Percentiles rank a stretch among this genome's conserved stretches.
Evolutionary conservation across 2,113 vertebrate genomes (phyloP).

Genomic region (Leucopsar rothschildi): DNA sequence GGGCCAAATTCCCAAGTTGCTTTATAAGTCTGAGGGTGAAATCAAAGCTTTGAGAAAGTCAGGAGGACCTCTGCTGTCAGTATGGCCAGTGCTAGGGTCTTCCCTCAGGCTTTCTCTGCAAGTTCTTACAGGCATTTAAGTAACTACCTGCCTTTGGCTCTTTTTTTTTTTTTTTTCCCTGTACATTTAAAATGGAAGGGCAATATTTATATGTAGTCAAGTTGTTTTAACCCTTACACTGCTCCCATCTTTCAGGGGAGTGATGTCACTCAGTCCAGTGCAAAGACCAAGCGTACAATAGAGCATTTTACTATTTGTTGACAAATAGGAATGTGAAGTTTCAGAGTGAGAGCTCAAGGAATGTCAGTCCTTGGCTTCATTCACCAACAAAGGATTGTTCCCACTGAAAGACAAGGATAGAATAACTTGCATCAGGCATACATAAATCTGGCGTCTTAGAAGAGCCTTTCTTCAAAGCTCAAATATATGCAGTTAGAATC

Average conservation of each 20-base stretch:
- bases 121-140: neutral
- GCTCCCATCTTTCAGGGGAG: neutral
- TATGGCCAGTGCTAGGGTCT: neutral
- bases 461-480: neutral
- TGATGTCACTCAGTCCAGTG: neutral
- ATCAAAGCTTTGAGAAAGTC: neutral
- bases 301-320: neutral
- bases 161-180: neutral
- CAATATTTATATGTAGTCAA: neutral
- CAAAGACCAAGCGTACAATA: neutral
- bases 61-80: neutral
- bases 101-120: neutral
- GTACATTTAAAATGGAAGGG: neutral
- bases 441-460: neutral
- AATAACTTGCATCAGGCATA: neutral
- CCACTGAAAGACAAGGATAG: neutral
- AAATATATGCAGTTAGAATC: neutral
- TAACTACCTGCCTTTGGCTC: neutral
- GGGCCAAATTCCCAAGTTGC: neutral
- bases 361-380: neutral
- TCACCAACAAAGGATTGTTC: neutral
- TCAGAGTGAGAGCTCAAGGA: neutral
- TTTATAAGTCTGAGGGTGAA: neutral
- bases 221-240: neutral
- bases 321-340: neutral